These are phyloP conservation scores for Takifugu ocellatus DNA, from an alignment of 2,797 vertebrate genomes.

Conservation along the genomic window DNA sequence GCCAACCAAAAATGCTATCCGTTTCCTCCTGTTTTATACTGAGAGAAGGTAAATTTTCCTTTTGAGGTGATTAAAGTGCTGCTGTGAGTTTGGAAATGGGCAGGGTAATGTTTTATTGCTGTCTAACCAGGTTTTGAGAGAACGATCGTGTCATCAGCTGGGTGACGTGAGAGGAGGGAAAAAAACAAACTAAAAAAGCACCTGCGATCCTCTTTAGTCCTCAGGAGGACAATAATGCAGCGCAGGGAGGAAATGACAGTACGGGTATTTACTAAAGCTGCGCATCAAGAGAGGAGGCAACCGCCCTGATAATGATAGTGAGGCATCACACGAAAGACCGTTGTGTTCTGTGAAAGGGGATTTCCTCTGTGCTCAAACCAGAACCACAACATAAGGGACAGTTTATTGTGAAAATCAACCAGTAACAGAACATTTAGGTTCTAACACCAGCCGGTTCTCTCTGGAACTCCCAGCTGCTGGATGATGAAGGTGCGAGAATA, in stretches of 20 bases:
- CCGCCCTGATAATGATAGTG: constrained; percentile 12
- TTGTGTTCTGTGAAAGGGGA: too few relatives aligned
- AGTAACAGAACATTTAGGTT: too few relatives aligned
- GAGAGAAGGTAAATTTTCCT: constrained; percentile 11
- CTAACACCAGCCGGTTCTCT: too few relatives aligned
- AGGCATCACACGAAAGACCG: constrained; percentile 32
- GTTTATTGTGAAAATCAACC: too few relatives aligned
- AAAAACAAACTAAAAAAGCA: constrained; percentile 59
- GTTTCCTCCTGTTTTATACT: too few relatives aligned
- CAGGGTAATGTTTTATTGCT: constrained; percentile 37
- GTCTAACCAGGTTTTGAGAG: constrained; percentile 19
- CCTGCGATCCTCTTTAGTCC: constrained; percentile 53
- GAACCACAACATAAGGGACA: constrained; percentile 6
- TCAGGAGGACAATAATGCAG: constrained; percentile 31
- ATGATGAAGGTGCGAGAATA: too few relatives aligned
- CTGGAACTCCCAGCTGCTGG: too few relatives aligned
- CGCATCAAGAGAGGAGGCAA: constrained; percentile 5
- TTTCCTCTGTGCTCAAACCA: too few relatives aligned
- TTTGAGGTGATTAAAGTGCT: constrained; percentile 47
- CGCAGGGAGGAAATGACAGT: constrained; percentile 9
- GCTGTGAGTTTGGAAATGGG: constrained; percentile 9
- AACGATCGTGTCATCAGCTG: constrained; percentile 33
- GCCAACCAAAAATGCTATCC: too few relatives aligned
- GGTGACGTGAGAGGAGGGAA: constrained; percentile 29
- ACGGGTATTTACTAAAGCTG: constrained; percentile 15